Evolutionary conservation across 2,113 vertebrate species (phyloP), one percentile per base, ranked within the genome.

Genomic region (Mesitornis unicolor): DNA sequence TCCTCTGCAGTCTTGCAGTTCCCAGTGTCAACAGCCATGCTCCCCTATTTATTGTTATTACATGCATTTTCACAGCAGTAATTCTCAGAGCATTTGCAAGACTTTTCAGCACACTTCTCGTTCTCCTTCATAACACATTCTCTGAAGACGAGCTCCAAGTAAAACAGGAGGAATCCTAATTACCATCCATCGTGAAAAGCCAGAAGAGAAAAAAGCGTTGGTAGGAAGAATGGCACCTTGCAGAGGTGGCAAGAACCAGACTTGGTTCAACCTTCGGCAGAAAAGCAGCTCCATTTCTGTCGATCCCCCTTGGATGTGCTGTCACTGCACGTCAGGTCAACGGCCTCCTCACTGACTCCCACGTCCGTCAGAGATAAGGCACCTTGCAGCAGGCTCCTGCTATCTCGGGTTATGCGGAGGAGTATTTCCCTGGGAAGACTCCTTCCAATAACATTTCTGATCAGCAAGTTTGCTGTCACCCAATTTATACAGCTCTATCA

Each of bases 251-350:
- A 84, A 67, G 38, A 87, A 43, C 18, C 15, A 59, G 54, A 48
- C n/a, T 48, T 59, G 22, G 29, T 73, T 54, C 38, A 50, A 40
- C 3, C 10, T 65, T 26, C 11, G 1, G 1, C n/a, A 50, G 60
- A 64, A 87, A 81, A 69, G 7, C 29, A 65, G 25, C 10, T 73
- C 59, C 13, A 9, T 68, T 80, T 57, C 57, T 84, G 31, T 59
- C 0, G 0, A n/a, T 43, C 7, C 11, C 26, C 15, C 11, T 81
- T 3, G 1, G 33, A 73, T 11, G 4, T 25, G 14, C n/a, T 67
- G 17, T 80, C 68, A 54, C 36, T 17, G 17, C 8, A 24, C 0
- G 0, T 28, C 25, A 33, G 56, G 45, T 40, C 28, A 65, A 26
- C 57, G 35, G 3, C 16, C 11, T 12, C 10, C 29, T 25, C 76